Base-by-base conservation (phyloP, 2,113 vertebrate species). In the Danionella cerebrum region DNA sequence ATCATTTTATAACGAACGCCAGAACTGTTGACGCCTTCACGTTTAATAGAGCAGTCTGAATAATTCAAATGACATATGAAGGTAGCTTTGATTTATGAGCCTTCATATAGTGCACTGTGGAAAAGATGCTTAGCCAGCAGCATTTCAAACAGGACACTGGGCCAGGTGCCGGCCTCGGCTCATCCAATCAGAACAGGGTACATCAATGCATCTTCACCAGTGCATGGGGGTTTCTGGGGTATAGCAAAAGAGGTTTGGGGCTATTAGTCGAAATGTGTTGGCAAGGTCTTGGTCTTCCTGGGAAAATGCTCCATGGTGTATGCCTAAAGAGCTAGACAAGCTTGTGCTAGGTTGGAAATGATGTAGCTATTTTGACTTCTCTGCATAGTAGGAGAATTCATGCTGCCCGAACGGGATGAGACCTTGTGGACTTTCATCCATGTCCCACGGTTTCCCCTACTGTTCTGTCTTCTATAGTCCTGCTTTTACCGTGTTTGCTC, bases 21-120 rank as follows among this genome's bases (percentile, higher is more conserved):
- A n/a, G 51, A 25, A 55, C 14, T 4, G 31, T 39, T 19, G 22
- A 57, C 42, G 60, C 19, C 45, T 72, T 63, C 51, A 25, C 51
- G 18, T 44, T 51, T 69, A 60, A 45, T 59, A 67, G 55, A 67
- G 35, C 33, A 16, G 12, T 60, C 29, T 33, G 71, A 59, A 60
- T 76, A 51, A 74, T 58, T 71, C 13, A 58, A 58, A 33, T 41
- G 14, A 22, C 14, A 65, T 27, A 18, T 35, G 12, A 44, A 22
- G 36, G 16, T 33, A 31, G 24, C 24, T 27, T 44, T 78, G 55
- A 78, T 75, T 75, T 72, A 67, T 70, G 50, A 33, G 41, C 10
- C 7, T 45, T 50, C 31, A 19, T 31, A 9, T 27, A 45, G 14
- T 14, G 55, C 33, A 18, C 44, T 42, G 21, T 1, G 11, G 13